phyloP scores from a whole-genome alignment of 1,140 invertebrate species.

The Helicoverpa zea region DNA sequence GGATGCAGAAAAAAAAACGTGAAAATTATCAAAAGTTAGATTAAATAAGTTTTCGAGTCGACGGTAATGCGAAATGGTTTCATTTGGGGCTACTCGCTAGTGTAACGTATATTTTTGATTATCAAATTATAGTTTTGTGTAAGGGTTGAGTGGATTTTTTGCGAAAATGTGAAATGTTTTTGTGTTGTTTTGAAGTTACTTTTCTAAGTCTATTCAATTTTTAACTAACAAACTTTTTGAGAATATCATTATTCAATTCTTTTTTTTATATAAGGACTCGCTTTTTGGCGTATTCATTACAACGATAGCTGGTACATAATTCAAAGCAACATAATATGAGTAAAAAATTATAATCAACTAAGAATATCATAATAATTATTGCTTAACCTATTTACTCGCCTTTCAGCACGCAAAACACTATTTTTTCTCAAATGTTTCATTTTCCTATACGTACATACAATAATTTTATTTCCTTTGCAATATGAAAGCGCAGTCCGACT shows the following conservation, averaged over 20 bases:
- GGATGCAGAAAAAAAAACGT: constrained; percentile 57
- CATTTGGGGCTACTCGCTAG: constrained; percentile 59
- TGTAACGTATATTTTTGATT: constrained; percentile 33
- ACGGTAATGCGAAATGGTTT: constrained; percentile 59
- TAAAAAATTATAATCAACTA: too few species aligned
- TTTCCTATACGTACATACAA: not conserved
- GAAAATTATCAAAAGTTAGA: constrained; percentile 71
- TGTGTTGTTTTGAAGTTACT: not conserved
- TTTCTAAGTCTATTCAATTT: not conserved
- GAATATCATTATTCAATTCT: not conserved
- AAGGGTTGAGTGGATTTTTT: not conserved
- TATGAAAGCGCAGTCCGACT: not conserved
- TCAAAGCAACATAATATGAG: not conserved
- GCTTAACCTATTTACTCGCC: too few species aligned
- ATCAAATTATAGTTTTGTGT: constrained; percentile 36
- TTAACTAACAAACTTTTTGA: not conserved
- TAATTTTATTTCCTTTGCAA: not conserved
- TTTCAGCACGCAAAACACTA: too few species aligned
- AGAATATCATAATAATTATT: too few species aligned
- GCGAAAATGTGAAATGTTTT: not conserved
- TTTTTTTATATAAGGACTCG: not conserved
- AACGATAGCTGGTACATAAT: not conserved
- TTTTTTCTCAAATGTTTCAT: not conserved
- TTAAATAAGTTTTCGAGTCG: constrained; percentile 71
- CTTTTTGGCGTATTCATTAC: not conserved